Base-by-base conservation (phyloP, 2,797 vertebrate species). In the Poeciliopsis infans region DNA sequence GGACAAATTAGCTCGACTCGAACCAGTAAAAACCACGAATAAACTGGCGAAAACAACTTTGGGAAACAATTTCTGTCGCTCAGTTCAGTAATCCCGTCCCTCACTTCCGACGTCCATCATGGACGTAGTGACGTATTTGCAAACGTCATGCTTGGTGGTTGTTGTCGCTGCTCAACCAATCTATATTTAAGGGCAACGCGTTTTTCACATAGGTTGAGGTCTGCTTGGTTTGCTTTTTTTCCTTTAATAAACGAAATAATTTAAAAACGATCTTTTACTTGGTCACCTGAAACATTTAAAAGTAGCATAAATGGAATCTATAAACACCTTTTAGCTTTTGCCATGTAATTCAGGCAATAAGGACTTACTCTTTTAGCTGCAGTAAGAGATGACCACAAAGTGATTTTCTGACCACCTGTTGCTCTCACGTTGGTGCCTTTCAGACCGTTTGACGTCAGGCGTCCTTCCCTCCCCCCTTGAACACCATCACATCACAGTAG, bases 371-470 rank as follows among this genome's bases (percentile, higher is more conserved):
- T 78, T 75, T 83, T 79, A 79, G 84, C 81, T 43, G 75, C 66
- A 53, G 78, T 13, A 28, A 55, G 72, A 41, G 72, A 78, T 79
- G 82, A 84, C 77, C 81, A 76, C 72, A 76, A 64, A 72, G 73
- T 77, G 89, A 88, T 86, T 92, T 85, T 82, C 84, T 87, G 81
- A 79, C 91, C 89, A 92, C 92, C 91, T 92, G 92, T 82, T 7
- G 85, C 87, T 85, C 79, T 86, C 85, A 84, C 59, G 39, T 78
- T 81, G 87, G 51, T 72, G 83, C 41, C 79, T 74, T 86, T 88
- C 83, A 91, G 85, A 73, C 84, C 18, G 55, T 84, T 85, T 92
- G 89, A 90, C 89, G 78, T 92, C 84, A 90, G 55, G 36, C 66
- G 43, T 75, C 72, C 79, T 73, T 70, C 69, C 78, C 85, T 72